Percentiles rank a stretch among this genome's conserved stretches.
These are phyloP conservation scores for Zosterops pallidus DNA, from an alignment of 2,113 vertebrate species.

Conservation along the genomic window DNA sequence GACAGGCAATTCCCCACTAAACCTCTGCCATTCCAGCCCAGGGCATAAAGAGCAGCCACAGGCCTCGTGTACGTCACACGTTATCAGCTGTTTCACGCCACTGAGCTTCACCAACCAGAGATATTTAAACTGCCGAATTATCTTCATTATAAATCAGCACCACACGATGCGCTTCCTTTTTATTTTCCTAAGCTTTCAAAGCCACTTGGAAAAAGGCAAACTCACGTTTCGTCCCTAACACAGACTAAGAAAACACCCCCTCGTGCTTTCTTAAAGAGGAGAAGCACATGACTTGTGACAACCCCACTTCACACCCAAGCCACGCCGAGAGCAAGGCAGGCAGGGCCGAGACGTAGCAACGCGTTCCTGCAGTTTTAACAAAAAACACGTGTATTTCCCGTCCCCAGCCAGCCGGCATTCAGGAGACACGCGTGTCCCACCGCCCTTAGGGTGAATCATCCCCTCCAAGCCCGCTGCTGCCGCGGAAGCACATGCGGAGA, in stretches of 20 bases:
- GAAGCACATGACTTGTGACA: rapidly evolving
- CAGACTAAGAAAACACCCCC: not conserved
- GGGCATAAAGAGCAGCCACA: not conserved
- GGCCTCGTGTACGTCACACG: not conserved
- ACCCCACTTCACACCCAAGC: not conserved
- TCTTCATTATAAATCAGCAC: not conserved
- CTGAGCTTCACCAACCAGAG: not conserved
- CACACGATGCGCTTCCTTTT: rapidly evolving
- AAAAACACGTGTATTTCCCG: not conserved
- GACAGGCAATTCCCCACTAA: not conserved
- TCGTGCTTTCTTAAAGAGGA: not conserved
- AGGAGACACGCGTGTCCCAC: rapidly evolving
- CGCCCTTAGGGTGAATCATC: not conserved
- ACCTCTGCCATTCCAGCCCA: not conserved
- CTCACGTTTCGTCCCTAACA: not conserved
- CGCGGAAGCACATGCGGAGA: not conserved
- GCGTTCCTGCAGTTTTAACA: not conserved
- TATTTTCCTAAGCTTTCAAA: not conserved
- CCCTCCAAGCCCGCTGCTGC: not conserved
- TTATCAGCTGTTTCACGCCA: not conserved
- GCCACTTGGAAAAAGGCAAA: not conserved
- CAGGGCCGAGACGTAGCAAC: not conserved
- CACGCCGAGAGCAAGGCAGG: too few relatives aligned
- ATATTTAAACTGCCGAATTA: not conserved
- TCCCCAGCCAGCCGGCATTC: not conserved